Evolutionary conservation across 2,797 vertebrate species (phyloP).

Genomic region (Catamblyrhynchus diadema): DNA sequence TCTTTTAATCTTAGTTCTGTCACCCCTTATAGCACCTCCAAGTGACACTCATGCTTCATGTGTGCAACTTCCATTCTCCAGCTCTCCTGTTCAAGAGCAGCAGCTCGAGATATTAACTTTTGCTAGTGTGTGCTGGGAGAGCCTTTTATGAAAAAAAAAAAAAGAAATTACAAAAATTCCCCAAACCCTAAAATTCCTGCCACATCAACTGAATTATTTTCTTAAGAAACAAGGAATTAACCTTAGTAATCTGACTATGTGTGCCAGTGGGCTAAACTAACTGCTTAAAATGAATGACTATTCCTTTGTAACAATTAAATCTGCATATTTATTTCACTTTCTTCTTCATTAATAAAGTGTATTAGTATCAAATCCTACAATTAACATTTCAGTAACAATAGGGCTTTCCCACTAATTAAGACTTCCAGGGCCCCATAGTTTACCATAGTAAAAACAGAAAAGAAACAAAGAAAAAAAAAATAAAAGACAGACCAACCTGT

Average conservation of each 20-base stretch:
- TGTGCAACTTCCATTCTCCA: neutral
- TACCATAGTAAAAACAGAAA: neutral
- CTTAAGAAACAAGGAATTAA: neutral
- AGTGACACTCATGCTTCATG: neutral
- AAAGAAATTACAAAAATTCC: neutral
- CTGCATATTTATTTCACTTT: neutral
- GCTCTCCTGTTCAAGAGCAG: neutral
- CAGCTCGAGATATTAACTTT: neutral
- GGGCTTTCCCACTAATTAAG: neutral
- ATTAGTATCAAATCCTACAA: neutral
- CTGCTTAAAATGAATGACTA: neutral
- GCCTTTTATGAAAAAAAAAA: neutral
- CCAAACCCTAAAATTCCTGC: neutral
- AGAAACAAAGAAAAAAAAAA: neutral
- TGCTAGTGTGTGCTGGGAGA: neutral
- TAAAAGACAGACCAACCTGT: slow-evolving; percentile 86
- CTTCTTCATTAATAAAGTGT: neutral
- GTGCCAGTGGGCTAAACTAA: neutral
- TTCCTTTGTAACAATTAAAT: neutral
- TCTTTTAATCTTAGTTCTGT: slow-evolving; percentile 8
- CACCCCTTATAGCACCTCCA: neutral
- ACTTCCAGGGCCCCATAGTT: neutral
- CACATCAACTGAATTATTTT: neutral
- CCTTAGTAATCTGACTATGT: neutral
- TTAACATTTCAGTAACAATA: neutral